These are phyloP conservation scores for Martes martes DNA, from an alignment of 2,113 vertebrate species.

Conservation along the genomic window DNA sequence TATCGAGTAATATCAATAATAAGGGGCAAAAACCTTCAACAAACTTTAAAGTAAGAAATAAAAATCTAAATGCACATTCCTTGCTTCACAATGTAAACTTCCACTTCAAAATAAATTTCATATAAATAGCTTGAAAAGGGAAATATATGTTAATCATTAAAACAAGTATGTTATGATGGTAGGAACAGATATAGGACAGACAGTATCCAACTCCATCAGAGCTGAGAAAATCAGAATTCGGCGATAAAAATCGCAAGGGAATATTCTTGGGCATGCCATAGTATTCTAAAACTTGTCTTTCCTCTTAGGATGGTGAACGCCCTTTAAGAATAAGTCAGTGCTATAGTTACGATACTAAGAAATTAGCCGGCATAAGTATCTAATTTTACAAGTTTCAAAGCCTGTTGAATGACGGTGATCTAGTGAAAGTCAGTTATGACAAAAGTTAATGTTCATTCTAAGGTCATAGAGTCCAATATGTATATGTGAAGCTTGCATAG, in stretches of 20 bases:
- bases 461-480: neutral
- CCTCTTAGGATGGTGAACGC: neutral
- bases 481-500: neutral
- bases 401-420: neutral
- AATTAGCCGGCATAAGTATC: neutral
- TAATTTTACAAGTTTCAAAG: neutral
- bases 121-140: neutral
- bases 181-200: neutral
- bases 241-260: neutral
- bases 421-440: neutral
- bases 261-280: neutral
- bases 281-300: conserved; percentile 22
- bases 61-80: neutral
- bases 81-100: neutral
- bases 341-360: neutral
- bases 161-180: neutral
- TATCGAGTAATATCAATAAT: neutral
- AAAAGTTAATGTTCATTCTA: neutral
- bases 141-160: conserved; percentile 14
- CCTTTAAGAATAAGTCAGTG: neutral
- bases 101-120: neutral
- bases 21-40: neutral
- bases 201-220: neutral
- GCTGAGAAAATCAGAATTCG: neutral
- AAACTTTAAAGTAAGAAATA: conserved; percentile 19